Evolutionary conservation across 92 coral and sea anemone genomes (phyloP).

Genomic region (Phenganax subtilis): DNA sequence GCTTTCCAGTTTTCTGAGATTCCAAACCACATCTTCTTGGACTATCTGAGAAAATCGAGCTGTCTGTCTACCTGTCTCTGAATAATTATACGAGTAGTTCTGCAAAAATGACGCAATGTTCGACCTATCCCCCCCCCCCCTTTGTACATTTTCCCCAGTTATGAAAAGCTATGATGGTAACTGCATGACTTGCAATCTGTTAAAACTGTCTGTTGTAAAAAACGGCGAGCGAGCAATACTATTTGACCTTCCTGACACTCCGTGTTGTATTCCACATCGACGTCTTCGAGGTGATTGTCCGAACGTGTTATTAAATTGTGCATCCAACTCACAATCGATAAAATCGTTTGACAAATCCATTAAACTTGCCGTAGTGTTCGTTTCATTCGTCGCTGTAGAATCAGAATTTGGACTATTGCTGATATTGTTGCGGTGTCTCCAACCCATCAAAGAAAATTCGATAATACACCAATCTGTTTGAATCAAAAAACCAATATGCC

Average conservation of each 20-base stretch:
- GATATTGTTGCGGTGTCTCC: neutral
- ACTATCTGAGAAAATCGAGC: no score
- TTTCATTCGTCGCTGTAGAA: neutral
- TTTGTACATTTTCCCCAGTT: neutral
- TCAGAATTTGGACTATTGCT: neutral
- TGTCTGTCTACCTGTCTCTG: no score
- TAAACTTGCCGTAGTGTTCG: neutral
- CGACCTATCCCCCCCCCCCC: no score
- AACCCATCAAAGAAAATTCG: neutral
- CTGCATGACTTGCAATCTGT: neutral
- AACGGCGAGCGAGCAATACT: constrained; percentile 14
- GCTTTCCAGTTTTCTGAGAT: no score
- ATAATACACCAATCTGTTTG: no score
- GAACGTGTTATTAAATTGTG: neutral
- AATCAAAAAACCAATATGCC: neutral
- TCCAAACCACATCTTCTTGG: no score
- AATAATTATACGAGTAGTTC: no score
- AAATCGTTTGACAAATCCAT: constrained; percentile 12
- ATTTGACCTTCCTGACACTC: constrained; percentile 27
- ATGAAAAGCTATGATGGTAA: neutral
- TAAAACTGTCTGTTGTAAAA: neutral
- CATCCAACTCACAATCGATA: neutral
- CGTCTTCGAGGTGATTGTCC: constrained; percentile 19
- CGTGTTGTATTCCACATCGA: constrained; percentile 34
- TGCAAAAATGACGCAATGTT: no score